A percentile compares a stretch with the other conserved stretches of the same genome.
phyloP scores from a whole-genome alignment of 2,888 invertebrate genomes.

The Ennomos fuscantarius region DNA sequence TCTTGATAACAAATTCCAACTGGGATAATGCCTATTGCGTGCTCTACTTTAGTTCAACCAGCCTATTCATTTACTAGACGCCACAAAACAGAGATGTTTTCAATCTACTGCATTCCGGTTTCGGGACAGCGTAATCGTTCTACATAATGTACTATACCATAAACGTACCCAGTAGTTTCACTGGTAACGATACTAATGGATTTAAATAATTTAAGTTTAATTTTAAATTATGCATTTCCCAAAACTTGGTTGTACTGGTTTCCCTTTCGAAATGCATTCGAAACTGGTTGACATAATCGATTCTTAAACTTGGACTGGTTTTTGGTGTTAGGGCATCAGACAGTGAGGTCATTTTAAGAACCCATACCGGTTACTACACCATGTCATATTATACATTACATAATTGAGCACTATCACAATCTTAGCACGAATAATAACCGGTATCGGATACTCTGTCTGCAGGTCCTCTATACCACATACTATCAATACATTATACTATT shows the following conservation, averaged over 20 bases:
- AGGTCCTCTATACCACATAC: too few species aligned
- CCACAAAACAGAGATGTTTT: slow-evolving; percentile 14
- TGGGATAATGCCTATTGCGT: not conserved
- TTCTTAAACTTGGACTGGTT: slow-evolving; percentile 28
- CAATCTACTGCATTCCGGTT: slow-evolving; percentile 25
- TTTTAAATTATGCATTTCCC: not conserved
- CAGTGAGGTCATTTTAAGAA: slow-evolving; percentile 72
- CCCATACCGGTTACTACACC: slow-evolving; percentile 60
- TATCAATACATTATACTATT: too few species aligned
- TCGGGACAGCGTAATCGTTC: slow-evolving; percentile 22
- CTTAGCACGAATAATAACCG: too few species aligned
- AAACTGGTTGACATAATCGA: slow-evolving; percentile 30
- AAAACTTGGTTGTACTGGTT: slow-evolving; percentile 4
- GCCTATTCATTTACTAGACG: slow-evolving; percentile 9
- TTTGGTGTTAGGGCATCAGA: slow-evolving; percentile 48
- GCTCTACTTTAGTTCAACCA: slow-evolving; percentile 10
- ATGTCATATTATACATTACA: slow-evolving; percentile 26
- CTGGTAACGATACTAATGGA: not conserved
- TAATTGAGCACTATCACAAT: too few species aligned
- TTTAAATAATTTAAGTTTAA: slow-evolving; percentile 5
- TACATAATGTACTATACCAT: slow-evolving; percentile 15
- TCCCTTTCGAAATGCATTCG: slow-evolving; percentile 31
- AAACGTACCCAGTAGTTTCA: slow-evolving; percentile 1
- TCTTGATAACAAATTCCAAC: too few species aligned
- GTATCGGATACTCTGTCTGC: too few species aligned